phyloP scores from a whole-genome alignment of 2,113 vertebrate genomes.

The Cyanoderma ruficeps region DNA sequence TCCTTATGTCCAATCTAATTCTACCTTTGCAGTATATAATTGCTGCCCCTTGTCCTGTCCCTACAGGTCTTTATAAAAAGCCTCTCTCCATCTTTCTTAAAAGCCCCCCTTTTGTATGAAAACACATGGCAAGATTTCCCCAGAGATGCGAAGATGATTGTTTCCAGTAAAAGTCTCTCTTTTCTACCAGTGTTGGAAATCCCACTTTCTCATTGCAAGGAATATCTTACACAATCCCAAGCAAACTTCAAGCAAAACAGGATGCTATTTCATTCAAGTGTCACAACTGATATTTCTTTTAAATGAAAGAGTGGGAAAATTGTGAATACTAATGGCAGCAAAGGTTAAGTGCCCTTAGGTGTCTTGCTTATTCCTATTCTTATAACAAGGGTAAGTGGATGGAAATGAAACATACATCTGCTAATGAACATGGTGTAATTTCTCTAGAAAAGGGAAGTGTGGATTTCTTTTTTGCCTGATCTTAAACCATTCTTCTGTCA shows the following conservation, averaged over 20 bases:
- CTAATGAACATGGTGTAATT: background rate
- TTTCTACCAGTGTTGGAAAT: background rate
- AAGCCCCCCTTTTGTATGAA: background rate
- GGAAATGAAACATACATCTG: slow-evolving; percentile 16
- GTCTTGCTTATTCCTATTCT: background rate
- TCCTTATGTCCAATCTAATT: background rate
- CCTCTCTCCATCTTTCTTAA: background rate
- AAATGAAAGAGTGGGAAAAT: background rate
- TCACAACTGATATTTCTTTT: background rate
- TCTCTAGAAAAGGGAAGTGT: slow-evolving; percentile 64
- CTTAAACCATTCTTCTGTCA: background rate
- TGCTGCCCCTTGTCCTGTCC: background rate
- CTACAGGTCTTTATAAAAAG: background rate
- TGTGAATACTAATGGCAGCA: background rate
- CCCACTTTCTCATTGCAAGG: background rate
- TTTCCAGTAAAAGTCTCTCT: background rate
- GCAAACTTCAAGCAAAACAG: background rate
- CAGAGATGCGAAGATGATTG: background rate
- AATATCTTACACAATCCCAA: background rate
- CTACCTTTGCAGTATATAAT: background rate
- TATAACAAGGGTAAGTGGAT: background rate
- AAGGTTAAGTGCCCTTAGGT: background rate
- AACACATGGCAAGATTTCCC: background rate
- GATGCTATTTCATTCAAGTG: background rate
- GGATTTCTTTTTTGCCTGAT: background rate